A percentile compares a stretch with the other conserved stretches of the same genome.
Conservation (phyloP, 2,888 invertebrate species). For the Aspidiotus destructor region DNA sequence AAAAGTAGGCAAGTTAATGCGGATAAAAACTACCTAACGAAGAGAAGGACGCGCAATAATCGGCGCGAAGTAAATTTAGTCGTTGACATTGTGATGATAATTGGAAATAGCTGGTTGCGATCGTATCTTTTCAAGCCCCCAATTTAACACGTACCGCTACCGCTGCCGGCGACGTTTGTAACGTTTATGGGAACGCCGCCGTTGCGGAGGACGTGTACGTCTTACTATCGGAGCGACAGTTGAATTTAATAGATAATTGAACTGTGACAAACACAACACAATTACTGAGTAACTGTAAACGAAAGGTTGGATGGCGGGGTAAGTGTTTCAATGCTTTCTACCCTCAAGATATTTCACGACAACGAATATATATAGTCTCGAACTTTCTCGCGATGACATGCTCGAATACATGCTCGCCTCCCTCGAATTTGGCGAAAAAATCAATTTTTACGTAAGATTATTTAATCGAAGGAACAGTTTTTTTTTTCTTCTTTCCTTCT, state of each 20-base stretch:
- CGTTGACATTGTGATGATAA: constrained; percentile 33
- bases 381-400: no score
- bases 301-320: no score
- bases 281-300: constrained; percentile 24
- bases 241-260: constrained; percentile 33
- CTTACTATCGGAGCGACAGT: constrained; percentile 19
- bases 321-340: constrained; percentile 7
- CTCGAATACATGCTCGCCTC: no score
- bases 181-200: background rate
- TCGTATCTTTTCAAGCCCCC: constrained; percentile 32
- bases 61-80: constrained; percentile 25
- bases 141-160: constrained; percentile 23
- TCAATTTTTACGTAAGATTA: no score
- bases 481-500: no score
- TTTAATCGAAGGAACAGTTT: no score
- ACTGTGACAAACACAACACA: constrained; percentile 30
- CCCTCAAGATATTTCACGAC: constrained; percentile 11
- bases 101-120: constrained; percentile 33
- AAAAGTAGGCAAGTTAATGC: background rate
- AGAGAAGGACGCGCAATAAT: constrained; percentile 13
- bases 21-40: constrained; percentile 9
- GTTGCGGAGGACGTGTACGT: background rate
- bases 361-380: no score
- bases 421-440: no score
- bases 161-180: constrained; percentile 8